Conservation (phyloP, 2,888 invertebrate species). For the Dicyrtomina minuta region DNA sequence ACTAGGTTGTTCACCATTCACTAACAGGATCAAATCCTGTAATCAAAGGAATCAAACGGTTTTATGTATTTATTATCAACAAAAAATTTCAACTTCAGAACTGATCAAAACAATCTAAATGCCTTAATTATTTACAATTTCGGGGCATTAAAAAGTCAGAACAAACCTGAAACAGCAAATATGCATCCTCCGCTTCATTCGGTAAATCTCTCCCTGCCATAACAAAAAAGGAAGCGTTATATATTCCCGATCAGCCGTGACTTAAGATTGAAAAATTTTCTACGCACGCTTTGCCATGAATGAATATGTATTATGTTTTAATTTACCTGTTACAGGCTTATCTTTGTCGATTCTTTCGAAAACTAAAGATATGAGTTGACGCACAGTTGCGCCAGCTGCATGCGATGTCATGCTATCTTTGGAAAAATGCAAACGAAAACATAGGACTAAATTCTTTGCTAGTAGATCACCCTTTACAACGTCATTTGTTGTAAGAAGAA, state of each 20-base stretch:
- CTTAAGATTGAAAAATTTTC: too few species aligned
- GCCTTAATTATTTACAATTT: not conserved
- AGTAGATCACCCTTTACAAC: slow-evolving; percentile 92
- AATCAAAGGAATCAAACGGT: slow-evolving; percentile 51
- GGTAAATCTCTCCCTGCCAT: slow-evolving; percentile 60
- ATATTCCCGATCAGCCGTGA: too few species aligned
- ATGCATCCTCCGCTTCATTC: slow-evolving; percentile 90
- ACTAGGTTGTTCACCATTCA: slow-evolving; percentile 92
- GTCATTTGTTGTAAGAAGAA: slow-evolving; percentile 91
- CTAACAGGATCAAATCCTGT: slow-evolving; percentile 91
- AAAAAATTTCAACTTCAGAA: not conserved
- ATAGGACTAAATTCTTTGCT: slow-evolving; percentile 91
- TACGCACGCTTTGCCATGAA: too few species aligned
- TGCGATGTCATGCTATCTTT: slow-evolving; percentile 93
- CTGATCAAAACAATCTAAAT: not conserved
- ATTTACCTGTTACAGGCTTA: slow-evolving; percentile 59
- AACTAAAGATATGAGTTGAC: slow-evolving; percentile 89
- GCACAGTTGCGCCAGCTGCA: slow-evolving; percentile 95
- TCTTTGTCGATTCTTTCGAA: slow-evolving; percentile 82
- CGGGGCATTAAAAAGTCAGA: not conserved
- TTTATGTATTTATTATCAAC: not conserved
- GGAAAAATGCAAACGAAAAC: slow-evolving; percentile 93
- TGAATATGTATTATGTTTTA: not conserved
- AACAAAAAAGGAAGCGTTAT: not conserved
- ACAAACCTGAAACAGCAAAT: slow-evolving; percentile 82